A percentile compares a stretch with the other conserved stretches of the same genome.
Conservation (phyloP, 2,888 invertebrate species). For the Thysanoteuthis rhombus region DNA sequence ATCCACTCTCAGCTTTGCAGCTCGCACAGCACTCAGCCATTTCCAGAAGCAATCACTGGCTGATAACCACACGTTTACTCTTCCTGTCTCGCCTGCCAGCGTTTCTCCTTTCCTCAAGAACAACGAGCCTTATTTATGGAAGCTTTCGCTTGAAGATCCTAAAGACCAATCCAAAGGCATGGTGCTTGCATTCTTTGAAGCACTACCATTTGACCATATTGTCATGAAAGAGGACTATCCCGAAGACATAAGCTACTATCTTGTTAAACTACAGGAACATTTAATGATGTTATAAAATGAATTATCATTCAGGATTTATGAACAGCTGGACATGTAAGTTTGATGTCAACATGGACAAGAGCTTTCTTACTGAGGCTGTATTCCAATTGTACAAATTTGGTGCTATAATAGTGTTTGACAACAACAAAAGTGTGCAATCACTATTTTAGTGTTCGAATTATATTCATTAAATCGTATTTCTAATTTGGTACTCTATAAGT, state of each 20-base stretch:
- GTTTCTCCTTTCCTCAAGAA: conserved; percentile 43
- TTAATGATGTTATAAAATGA: neutral
- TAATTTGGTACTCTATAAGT: no score
- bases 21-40: conserved; percentile 49
- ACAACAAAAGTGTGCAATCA: no score
- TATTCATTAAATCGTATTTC: no score
- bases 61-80: conserved; percentile 43
- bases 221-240: neutral
- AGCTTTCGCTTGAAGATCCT: conserved; percentile 32
- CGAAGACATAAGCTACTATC: neutral
- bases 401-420: no score
- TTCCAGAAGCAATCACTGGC: conserved; percentile 43
- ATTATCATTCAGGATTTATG: neutral
- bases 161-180: neutral
- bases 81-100: conserved; percentile 44
- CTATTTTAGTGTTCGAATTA: no score
- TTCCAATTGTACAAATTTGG: no score
- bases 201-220: neutral
- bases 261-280: neutral
- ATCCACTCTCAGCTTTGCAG: conserved; percentile 43
- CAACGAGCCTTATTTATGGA: conserved; percentile 46
- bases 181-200: neutral
- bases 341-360: neutral
- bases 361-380: no score
- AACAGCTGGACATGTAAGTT: neutral